Conservation (phyloP, 37 sponge, comb jelly and placozoan genomes). For the Aplysina aerophoba region DNA sequence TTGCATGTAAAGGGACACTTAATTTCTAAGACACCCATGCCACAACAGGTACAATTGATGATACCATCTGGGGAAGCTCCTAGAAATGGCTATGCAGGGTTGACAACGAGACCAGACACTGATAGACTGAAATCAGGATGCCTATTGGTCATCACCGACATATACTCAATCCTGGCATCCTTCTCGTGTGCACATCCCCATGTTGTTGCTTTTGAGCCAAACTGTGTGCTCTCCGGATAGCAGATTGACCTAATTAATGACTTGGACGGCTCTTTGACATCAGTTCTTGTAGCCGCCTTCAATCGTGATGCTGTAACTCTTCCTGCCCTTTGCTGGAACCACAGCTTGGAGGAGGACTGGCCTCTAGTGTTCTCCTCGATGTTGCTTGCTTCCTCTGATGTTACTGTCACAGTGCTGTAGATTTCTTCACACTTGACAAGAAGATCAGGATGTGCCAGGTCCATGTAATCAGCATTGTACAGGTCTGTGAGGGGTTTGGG, state of each 20-base stretch:
- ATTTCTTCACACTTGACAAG: conserved; percentile 29
- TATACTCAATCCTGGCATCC: conserved; percentile 36
- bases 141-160: too few relatives aligned
- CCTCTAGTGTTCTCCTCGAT: conserved; percentile 40
- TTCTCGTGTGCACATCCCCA: conserved; percentile 65
- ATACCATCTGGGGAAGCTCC: conserved; percentile 65
- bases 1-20: conserved; percentile 59
- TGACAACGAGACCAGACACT: conserved; percentile 35
- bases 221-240: conserved; percentile 47
- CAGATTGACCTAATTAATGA: conserved; percentile 54
- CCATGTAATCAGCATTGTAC: conserved; percentile 6
- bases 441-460: conserved; percentile 44
- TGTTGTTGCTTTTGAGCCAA: conserved; percentile 36
- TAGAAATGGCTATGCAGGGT: conserved; percentile 39
- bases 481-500: conserved; percentile 49
- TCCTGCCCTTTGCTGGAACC: conserved; percentile 70
- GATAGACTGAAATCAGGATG: conserved; percentile 34
- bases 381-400: conserved; percentile 23
- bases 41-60: conserved; percentile 56
- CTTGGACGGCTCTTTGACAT: conserved; percentile 41
- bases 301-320: conserved; percentile 60
- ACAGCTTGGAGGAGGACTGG: conserved; percentile 38
- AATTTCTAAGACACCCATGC: conserved; percentile 55
- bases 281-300: conserved; percentile 46
- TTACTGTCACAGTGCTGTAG: conserved; percentile 12